Conservation (phyloP, 2,113 vertebrate genomes). For the Reinhardtius hippoglossoides region DNA sequence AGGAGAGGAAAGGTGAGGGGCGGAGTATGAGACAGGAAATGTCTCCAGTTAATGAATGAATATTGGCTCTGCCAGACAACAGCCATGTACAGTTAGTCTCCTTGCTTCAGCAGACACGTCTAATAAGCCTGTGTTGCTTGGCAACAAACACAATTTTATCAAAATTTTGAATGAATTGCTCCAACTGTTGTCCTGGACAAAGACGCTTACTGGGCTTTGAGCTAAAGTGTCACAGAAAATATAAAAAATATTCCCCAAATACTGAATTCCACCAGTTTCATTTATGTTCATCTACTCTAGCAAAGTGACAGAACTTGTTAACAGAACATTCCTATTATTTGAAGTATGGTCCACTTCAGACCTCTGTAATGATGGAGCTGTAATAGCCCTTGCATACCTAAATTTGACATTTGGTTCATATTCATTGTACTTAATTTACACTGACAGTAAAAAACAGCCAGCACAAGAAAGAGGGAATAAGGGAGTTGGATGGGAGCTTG, state of each 20-base stretch:
- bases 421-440: neutral
- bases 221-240: no score
- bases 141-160: slow-evolving; percentile 37
- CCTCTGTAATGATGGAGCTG: neutral
- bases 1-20: slow-evolving; percentile 72
- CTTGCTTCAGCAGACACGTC: slow-evolving; percentile 30
- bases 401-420: neutral
- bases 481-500: neutral
- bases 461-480: neutral
- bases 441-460: slow-evolving; percentile 3
- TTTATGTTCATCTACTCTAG: neutral
- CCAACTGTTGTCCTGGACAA: slow-evolving; percentile 25
- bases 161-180: neutral
- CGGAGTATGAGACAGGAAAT: slow-evolving; percentile 25
- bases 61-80: slow-evolving; percentile 36
- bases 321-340: neutral
- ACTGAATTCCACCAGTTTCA: neutral
- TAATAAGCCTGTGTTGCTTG: slow-evolving; percentile 39
- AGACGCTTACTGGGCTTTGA: neutral
- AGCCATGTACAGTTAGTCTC: slow-evolving; percentile 5
- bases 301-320: no score
- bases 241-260: no score
- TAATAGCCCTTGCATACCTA: neutral
- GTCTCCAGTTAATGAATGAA: slow-evolving; percentile 33
- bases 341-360: neutral